Conservation (phyloP, 1,140 invertebrate species). For the Solenopsis invicta region DNA sequence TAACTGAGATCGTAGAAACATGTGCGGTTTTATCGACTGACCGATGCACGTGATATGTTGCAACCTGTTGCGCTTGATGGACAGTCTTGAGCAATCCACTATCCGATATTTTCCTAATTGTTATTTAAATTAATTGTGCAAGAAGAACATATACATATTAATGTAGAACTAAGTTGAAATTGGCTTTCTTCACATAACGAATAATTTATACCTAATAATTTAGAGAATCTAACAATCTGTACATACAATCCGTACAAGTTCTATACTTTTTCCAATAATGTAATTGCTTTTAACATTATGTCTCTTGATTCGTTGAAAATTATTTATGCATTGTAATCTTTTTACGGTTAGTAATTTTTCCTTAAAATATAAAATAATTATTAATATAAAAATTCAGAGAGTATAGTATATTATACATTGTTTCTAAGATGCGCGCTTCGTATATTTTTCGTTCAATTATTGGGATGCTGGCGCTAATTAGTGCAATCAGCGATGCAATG, state of each 20-base stretch:
- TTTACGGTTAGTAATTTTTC: background rate
- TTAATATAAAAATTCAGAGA: too few relatives aligned
- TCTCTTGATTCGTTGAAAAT: background rate
- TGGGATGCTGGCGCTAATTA: conserved; percentile 23
- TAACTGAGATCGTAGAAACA: conserved; percentile 30
- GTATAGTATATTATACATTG: background rate
- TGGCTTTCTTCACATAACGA: background rate
- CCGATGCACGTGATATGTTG: conserved; percentile 67
- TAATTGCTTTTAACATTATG: background rate
- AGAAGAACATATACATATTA: background rate
- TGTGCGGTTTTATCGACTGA: conserved; percentile 70
- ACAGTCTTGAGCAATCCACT: conserved; percentile 61
- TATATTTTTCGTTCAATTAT: conserved; percentile 40
- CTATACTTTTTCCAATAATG: background rate
- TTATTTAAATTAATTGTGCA: conserved; percentile 40
- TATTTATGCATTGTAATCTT: background rate
- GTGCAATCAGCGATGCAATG: conserved; percentile 32
- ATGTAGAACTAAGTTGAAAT: background rate
- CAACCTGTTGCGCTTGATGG: conserved; percentile 74
- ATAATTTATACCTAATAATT: conserved; percentile 1
- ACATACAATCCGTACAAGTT: background rate
- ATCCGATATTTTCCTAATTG: conserved; percentile 26
- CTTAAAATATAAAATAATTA: background rate
- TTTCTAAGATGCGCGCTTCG: background rate
- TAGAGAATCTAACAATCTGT: background rate